These are phyloP conservation scores for Mustela lutreola DNA, from an alignment of 2,113 vertebrate species.

Conservation along the genomic window DNA sequence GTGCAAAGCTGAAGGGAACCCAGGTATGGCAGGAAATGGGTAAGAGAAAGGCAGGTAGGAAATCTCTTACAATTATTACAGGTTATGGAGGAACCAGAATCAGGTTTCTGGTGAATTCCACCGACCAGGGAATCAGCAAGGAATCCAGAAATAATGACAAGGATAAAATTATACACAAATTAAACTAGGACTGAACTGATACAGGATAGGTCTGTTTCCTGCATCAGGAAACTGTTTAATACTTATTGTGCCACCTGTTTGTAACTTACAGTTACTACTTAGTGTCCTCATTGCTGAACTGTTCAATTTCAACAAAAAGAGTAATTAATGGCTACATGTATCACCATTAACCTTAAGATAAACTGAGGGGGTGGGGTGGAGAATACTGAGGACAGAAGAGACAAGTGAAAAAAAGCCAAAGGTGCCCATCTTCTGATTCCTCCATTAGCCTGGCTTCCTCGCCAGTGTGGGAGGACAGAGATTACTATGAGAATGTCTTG, in stretches of 20 bases:
- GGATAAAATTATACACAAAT: slow-evolving; percentile 17
- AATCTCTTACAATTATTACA: background rate
- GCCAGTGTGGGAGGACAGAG: background rate
- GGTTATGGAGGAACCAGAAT: background rate
- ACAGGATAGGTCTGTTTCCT: background rate
- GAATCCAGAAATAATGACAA: slow-evolving; percentile 46
- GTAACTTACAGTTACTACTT: background rate
- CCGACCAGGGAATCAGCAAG: background rate
- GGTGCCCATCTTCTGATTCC: background rate
- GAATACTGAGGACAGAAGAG: background rate
- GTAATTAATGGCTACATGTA: background rate
- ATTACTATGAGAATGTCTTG: background rate
- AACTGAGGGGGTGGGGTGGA: background rate
- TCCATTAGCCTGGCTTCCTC: background rate
- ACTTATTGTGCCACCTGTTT: background rate
- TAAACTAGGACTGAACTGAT: background rate
- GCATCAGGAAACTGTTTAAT: background rate
- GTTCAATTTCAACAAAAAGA: slow-evolving; percentile 7
- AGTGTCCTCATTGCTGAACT: background rate
- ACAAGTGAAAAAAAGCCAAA: background rate
- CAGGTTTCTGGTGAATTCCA: background rate
- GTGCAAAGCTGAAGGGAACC: slow-evolving; percentile 3
- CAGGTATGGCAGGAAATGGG: background rate
- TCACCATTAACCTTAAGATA: slow-evolving; percentile 6
- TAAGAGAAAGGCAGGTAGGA: slow-evolving; percentile 6